Conservation (phyloP, 2,113 vertebrate species). For the Anser cygnoides region DNA sequence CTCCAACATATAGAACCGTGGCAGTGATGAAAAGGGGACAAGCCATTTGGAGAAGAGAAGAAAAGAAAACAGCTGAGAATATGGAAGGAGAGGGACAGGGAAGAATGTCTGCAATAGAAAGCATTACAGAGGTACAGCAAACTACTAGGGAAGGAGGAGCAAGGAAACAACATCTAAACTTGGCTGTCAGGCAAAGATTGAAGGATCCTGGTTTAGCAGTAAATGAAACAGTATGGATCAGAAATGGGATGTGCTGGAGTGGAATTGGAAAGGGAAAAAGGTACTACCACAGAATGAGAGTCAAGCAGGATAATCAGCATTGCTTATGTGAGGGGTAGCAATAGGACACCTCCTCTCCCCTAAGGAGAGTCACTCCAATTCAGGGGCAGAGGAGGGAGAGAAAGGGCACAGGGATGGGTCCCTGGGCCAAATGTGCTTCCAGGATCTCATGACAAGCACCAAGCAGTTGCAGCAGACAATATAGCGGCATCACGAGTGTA, state of each 20-base stretch:
- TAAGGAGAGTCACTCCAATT: background rate
- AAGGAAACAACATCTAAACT: background rate
- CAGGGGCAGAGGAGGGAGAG: background rate
- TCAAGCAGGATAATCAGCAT: background rate
- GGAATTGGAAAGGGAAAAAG: background rate
- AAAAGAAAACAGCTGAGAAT: background rate
- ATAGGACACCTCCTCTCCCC: accelerated
- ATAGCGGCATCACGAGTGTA: accelerated
- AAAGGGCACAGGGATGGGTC: background rate
- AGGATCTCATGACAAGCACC: background rate
- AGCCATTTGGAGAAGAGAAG: background rate
- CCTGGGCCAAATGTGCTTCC: background rate
- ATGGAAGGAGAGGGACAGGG: background rate
- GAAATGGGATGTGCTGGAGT: background rate
- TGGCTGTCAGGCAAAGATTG: background rate
- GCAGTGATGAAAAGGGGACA: background rate
- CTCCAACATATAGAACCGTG: background rate
- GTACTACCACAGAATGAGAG: accelerated
- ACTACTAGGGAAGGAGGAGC: accelerated
- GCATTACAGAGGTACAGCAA: background rate
- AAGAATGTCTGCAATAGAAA: background rate
- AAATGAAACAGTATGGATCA: background rate
- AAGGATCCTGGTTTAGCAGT: background rate
- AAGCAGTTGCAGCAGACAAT: background rate
- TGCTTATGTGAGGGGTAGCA: accelerated